These are phyloP conservation scores for Zalophus californianus DNA, from an alignment of 2,797 vertebrate species.

Conservation along the genomic window DNA sequence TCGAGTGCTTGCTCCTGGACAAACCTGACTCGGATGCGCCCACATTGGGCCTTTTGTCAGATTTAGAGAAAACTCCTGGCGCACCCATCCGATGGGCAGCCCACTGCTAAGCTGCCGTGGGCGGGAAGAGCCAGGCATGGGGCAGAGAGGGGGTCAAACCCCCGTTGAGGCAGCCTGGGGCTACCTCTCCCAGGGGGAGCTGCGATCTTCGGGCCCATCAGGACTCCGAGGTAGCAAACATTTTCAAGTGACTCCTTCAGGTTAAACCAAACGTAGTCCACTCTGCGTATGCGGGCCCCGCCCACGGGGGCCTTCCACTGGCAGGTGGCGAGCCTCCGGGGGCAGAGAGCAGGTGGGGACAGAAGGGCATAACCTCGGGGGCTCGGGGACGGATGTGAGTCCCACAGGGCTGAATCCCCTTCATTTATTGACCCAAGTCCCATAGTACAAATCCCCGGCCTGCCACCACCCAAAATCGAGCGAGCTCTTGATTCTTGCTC, in stretches of 20 bases:
- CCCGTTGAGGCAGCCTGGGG: background rate
- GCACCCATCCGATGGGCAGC: background rate
- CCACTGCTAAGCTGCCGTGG: background rate
- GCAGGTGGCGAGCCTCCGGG: background rate
- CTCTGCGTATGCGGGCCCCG: background rate
- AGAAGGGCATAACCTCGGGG: background rate
- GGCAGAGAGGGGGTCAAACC: background rate
- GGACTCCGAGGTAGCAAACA: background rate
- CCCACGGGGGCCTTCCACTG: background rate
- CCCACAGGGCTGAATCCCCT: slow-evolving; percentile 9
- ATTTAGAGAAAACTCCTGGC: background rate
- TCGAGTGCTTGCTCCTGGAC: background rate
- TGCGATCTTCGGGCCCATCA: background rate
- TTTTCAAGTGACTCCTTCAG: background rate
- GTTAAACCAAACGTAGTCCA: background rate
- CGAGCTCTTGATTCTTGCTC: slow-evolving; percentile 65
- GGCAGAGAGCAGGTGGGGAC: background rate
- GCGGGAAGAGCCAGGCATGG: background rate
- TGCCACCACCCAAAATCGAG: slow-evolving; percentile 59
- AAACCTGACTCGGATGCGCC: background rate
- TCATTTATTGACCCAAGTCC: slow-evolving; percentile 71
- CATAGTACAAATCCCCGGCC: slow-evolving; percentile 64
- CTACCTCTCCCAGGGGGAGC: background rate
- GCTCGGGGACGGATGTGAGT: background rate
- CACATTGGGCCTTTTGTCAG: background rate